phyloP scores from a whole-genome alignment of 2,113 vertebrate genomes.

The Indicator indicator region DNA sequence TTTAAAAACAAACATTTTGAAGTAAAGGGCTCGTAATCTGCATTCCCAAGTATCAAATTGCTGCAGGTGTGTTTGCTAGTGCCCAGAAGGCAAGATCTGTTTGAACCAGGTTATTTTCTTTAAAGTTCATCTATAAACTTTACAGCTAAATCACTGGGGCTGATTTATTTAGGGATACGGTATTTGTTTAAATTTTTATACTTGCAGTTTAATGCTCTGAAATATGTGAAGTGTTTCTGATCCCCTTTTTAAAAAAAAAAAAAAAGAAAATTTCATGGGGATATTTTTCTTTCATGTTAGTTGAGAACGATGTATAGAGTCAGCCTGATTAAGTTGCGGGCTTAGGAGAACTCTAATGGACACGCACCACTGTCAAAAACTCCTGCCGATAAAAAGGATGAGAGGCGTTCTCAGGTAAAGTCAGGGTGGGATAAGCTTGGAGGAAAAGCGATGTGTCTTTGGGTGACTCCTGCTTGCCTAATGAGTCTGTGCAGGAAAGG shows the following conservation, averaged over 20 bases:
- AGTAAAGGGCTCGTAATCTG: constrained; percentile 67
- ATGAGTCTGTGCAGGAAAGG: neutral
- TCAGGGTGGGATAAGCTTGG: constrained; percentile 6
- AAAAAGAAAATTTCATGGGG: neutral
- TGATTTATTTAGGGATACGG: constrained; percentile 13
- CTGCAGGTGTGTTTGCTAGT: constrained; percentile 72
- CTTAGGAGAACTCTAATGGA: neutral
- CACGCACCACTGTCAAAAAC: neutral
- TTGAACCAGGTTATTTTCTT: constrained; percentile 69
- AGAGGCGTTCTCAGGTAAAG: neutral
- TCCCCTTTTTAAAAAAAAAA: neutral
- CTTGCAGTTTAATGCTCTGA: neutral
- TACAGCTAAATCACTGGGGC: neutral
- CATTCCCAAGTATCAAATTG: constrained; percentile 73
- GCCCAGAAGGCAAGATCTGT: constrained; percentile 65
- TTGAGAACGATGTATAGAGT: neutral
- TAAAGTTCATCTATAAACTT: constrained; percentile 65
- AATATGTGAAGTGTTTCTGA: neutral
- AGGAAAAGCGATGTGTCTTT: neutral
- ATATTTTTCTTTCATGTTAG: neutral
- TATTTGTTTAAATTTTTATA: constrained; percentile 30
- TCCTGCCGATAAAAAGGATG: neutral
- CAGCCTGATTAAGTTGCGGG: neutral
- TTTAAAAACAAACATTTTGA: constrained; percentile 72
- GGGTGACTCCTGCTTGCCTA: constrained; percentile 8